A percentile compares a stretch with the other conserved stretches of the same genome.
These are phyloP conservation scores for Harmothoe impar DNA, from an alignment of 2,888 invertebrate species.

Conservation along the genomic window DNA sequence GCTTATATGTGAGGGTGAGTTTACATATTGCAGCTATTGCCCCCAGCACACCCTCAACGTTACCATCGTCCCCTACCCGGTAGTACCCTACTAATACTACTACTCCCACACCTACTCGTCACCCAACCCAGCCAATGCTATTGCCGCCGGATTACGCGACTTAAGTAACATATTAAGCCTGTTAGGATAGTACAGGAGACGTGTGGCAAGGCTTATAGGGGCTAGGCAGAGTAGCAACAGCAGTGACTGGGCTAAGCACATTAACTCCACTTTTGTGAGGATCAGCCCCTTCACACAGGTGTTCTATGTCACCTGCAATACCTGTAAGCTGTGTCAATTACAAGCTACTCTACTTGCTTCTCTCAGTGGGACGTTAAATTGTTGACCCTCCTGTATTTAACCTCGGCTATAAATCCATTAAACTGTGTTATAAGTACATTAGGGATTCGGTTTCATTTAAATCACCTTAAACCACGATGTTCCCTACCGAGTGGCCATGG, in stretches of 20 bases:
- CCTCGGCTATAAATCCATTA: not conserved
- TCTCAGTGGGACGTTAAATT: not conserved
- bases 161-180: conserved; percentile 63
- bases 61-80: not conserved
- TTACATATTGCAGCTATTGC: conserved; percentile 6
- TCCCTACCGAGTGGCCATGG: not conserved
- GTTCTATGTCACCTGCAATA: conserved; percentile 40
- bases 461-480: not conserved
- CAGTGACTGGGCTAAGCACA: conserved; percentile 52
- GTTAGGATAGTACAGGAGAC: conserved; percentile 49
- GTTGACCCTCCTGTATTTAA: not conserved
- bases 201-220: conserved; percentile 37
- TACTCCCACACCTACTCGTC: conserved; percentile 41
- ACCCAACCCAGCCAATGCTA: conserved; percentile 37
- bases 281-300: conserved; percentile 53
- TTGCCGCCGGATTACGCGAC: conserved; percentile 53
- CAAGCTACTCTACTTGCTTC: not conserved
- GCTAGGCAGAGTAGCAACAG: conserved; percentile 38
- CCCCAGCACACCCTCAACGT: conserved; percentile 1
- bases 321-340: conserved; percentile 52
- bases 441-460: not conserved
- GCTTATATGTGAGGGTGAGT: not conserved
- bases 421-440: conserved; percentile 24
- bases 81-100: not conserved
- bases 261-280: conserved; percentile 55